Evolutionary conservation across 2,113 vertebrate species (phyloP).

Genomic region (Empidonax traillii): DNA sequence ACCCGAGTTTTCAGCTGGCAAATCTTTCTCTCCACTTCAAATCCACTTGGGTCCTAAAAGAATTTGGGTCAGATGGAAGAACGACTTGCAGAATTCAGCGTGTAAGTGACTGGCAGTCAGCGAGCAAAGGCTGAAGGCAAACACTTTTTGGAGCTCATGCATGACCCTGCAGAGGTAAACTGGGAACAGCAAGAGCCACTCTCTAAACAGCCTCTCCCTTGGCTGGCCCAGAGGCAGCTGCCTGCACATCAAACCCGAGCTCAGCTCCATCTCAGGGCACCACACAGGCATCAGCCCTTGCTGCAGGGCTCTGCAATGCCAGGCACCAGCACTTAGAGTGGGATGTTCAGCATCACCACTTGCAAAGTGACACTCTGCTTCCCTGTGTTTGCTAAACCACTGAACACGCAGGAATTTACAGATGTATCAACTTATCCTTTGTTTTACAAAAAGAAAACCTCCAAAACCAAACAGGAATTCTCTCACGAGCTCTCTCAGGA

Average conservation of each 20-base stretch:
- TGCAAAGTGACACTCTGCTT: constrained; percentile 19
- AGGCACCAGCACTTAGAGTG: not conserved
- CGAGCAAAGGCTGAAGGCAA: not conserved
- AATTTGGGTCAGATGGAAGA: not conserved
- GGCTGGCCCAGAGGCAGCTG: not conserved
- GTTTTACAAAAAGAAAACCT: not conserved
- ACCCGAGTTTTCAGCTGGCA: not conserved
- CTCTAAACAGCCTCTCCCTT: not conserved
- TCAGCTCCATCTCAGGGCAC: not conserved
- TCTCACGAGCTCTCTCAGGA: not conserved
- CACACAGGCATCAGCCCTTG: not conserved
- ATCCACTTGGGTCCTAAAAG: not conserved
- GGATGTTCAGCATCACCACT: not conserved
- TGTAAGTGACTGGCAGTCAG: not conserved
- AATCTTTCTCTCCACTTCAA: not conserved
- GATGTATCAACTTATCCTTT: not conserved
- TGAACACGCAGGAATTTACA: not conserved
- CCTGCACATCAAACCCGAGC: not conserved
- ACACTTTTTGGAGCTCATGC: not conserved
- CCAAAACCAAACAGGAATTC: not conserved
- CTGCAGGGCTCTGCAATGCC: not conserved
- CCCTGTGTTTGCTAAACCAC: not conserved
- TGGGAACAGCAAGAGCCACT: not conserved
- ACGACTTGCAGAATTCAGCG: not conserved
- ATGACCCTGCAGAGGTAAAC: not conserved